Evolutionary conservation across 2,797 vertebrate species (phyloP).

Genomic region (Merluccius polli): DNA sequence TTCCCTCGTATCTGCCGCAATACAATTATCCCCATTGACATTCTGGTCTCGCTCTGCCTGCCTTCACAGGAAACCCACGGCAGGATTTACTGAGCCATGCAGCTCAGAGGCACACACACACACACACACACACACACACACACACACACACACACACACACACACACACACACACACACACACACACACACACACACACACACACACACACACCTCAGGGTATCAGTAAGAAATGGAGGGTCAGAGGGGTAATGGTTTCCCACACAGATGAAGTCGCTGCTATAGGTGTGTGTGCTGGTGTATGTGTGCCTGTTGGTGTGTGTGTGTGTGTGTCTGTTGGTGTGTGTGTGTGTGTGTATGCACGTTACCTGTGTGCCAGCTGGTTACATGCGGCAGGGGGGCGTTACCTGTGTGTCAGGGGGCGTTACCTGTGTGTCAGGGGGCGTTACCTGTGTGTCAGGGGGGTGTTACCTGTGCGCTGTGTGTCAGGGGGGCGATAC

Average conservation of each 20-base stretch:
- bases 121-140: conserved; percentile 33
- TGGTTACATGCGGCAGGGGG: too few species aligned
- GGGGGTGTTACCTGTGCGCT: background rate
- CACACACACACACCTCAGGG: conserved; percentile 32
- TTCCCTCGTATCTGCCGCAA: conserved; percentile 66
- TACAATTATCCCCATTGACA: conserved; percentile 70
- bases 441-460: conserved; percentile 40
- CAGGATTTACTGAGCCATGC: conserved; percentile 62
- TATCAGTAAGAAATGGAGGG: conserved; percentile 57
- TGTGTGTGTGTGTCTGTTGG: conserved; percentile 20
- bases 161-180: conserved; percentile 4
- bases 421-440: too few species aligned
- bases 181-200: conserved; percentile 7
- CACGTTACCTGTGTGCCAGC: conserved; percentile 31
- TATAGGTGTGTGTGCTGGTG: conserved; percentile 13
- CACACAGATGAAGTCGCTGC: conserved; percentile 46
- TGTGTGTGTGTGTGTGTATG: conserved; percentile 8
- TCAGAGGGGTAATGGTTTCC: conserved; percentile 53
- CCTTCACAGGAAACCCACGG: conserved; percentile 65
- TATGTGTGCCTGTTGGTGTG: conserved; percentile 9
- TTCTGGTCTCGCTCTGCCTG: conserved; percentile 55
- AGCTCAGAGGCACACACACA: conserved; percentile 48
- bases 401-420: too few species aligned
- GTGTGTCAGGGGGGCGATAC: conserved; percentile 57
- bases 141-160: conserved; percentile 22